These are phyloP conservation scores for rat (Rattus norvegicus) DNA, from an alignment of 2,113 vertebrate species.

Conservation along the genomic window GRCr8 NC_086026.1:123675001-123675500, in stretches of 20 bases:
- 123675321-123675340: background rate
- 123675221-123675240: background rate
- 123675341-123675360: background rate
- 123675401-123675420: background rate
- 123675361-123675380: no score
- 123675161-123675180: background rate
- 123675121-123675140: background rate
- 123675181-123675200: background rate
- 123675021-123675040: background rate
- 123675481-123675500: no score
- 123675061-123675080: background rate
- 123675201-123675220: background rate
- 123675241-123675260: background rate
- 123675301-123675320: background rate
- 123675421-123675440: background rate
- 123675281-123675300: no score
- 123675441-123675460: background rate
- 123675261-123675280: background rate
- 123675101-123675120: rapidly evolving
- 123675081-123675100: background rate
- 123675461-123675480: background rate
- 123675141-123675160: background rate
- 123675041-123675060: no score
- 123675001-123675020: background rate
- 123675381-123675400: no score